Evolutionary conservation across 2,113 vertebrate genomes (phyloP), one percentile per base, ranked within the genome.

Genomic region (Condylura cristata): DNA sequence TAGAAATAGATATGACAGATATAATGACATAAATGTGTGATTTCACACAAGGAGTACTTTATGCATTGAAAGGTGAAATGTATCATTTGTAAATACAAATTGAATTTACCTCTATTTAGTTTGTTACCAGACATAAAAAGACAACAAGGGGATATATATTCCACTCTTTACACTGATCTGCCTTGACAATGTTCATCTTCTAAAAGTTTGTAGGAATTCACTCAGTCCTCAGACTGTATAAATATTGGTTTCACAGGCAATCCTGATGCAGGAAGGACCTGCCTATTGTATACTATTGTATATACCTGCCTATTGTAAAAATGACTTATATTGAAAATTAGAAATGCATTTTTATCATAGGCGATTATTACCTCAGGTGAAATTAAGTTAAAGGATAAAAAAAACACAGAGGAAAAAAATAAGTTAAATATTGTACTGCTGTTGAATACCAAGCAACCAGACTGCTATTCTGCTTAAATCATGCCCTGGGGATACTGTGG

Each of bases 41-140:
- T 94, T 95, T 79, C 22, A 70, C 53, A 86, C 37, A 78, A 89
- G 39, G 41, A 56, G 41, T 70, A 60, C 39, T 81, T 56, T 65
- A 32, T 79, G 18, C 12, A 58, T 2, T 65, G 34, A 53, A 56
- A 78, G 34, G 14, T 44, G 11, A 87, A 90, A 68, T 92, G 18
- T 63, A 16, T 53, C 56, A 72, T 30, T 85, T 90, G 34, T 84
- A 79, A 76, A 65, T 81, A 18, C 30, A 90, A 66, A 72, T 41
- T 37, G 48, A 89, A 37, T 13, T 86, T 70, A 58, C 18, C 20
- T 89, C 53, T 80, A 20, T 74, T 12, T 5, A 12, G 30, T 60
- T 53, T 53, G 18, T 53, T 53, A 53, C 18, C 51, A 53, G 78
- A 93, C 44, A 58, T 86, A 41, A 85, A 63, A 71, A 8, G 46